Evolutionary conservation across 2,113 vertebrate species (phyloP), one percentile per base, ranked within the genome.

Genomic region (Callospermophilus lateralis): DNA sequence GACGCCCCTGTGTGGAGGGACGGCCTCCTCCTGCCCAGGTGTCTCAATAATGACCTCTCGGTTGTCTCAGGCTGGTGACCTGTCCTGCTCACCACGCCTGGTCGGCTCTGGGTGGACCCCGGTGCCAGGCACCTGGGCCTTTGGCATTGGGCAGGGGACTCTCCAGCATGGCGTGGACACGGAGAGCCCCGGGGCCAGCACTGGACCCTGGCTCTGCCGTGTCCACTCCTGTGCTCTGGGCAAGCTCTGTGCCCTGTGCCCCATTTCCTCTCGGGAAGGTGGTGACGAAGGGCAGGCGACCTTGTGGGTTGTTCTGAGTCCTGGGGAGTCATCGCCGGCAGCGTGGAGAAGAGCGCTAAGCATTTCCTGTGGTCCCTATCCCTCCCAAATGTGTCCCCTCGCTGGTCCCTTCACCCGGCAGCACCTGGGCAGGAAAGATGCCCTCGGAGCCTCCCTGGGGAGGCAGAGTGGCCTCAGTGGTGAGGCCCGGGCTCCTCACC

Each of bases 81-180:
- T 28, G 13, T 68, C 9, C 10, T 0, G 51, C 20, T 76, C 28
- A 1, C 15, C 24, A 0, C 0, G 0, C 4, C 2, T 0, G 8
- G 22, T 34, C 13, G 13, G 73, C 42, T 51, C 65, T 0, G 15
- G 51, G 3, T 3, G n/a, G 67, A 12, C 4, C 48, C 37, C 30
- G 13, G 22, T 1, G 16, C 0, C 0, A 10, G 70, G 53, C 0
- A 0, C 67, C 22, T 2, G 58, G 86, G 11, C 73, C 78, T 95
- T 81, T 77, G 78, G 53, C 39, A 0, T 26, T 20, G 4, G 48
- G 17, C 16, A 45, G 84, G 48, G n/a, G 45, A 8, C 8, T 0
- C 1, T 4, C 34, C 6, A 20, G 39, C 17, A 0, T 17, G 0
- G 8, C 37, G 1, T 4, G 30, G 61, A 4, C 39, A 32, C 8